A percentile compares a stretch with the other conserved stretches of the same genome.
phyloP scores from a whole-genome alignment of 2,888 invertebrate genomes.

The Cryptops parisi region DNA sequence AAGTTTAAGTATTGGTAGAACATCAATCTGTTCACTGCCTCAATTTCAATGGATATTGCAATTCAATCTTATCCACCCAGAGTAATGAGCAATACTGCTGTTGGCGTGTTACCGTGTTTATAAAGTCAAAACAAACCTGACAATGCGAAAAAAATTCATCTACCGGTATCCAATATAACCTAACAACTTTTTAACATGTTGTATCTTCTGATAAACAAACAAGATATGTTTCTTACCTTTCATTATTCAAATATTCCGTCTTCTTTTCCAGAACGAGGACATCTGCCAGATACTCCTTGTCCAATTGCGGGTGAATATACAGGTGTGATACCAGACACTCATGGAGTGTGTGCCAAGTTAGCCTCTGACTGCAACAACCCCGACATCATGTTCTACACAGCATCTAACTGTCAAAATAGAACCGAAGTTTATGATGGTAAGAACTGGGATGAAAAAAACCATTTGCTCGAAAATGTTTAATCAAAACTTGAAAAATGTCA shows the following conservation, averaged over 20 bases:
- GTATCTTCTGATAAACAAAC: too few species aligned
- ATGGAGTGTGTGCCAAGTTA: slow-evolving; percentile 45
- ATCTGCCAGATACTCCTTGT: slow-evolving; percentile 40
- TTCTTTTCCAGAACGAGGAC: slow-evolving; percentile 30
- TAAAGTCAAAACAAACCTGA: neutral
- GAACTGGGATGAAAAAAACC: slow-evolving; percentile 10
- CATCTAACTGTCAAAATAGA: slow-evolving; percentile 43
- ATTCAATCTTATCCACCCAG: too few species aligned
- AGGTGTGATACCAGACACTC: slow-evolving; percentile 45
- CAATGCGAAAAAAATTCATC: neutral
- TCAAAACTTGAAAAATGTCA: neutral
- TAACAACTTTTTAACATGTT: neutral
- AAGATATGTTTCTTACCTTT: neutral
- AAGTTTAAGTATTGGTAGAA: too few species aligned
- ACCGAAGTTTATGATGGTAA: slow-evolving; percentile 45
- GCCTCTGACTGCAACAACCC: slow-evolving; percentile 48
- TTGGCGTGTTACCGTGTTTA: neutral
- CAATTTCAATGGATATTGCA: too few species aligned
- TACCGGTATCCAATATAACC: neutral
- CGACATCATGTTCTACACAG: slow-evolving; percentile 50
- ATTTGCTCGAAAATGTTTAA: neutral
- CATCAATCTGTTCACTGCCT: too few species aligned
- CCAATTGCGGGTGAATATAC: slow-evolving; percentile 50
- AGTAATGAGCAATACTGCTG: too few species aligned
- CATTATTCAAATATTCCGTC: neutral